Evolutionary conservation across 2,797 vertebrate genomes (phyloP).

Genomic region (Phalloptychus januarius): DNA sequence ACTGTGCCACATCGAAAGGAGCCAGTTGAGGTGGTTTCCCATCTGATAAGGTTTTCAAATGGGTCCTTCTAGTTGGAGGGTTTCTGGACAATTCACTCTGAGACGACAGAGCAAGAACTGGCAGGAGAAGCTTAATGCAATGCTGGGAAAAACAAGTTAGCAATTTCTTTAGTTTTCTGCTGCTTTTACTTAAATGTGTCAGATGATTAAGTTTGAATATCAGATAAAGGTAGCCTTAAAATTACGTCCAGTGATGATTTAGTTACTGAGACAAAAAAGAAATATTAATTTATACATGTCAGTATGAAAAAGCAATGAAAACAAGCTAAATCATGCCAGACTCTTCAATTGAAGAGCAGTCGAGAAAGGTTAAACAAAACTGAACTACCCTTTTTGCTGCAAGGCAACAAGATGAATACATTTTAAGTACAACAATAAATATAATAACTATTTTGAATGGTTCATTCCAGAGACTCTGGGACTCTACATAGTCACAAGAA

Average conservation of each 20-base stretch:
- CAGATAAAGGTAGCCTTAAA: neutral
- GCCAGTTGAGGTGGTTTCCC: neutral
- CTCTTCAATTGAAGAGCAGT: neutral
- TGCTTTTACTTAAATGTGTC: neutral
- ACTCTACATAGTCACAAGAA: neutral
- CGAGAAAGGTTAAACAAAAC: neutral
- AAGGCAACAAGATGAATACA: neutral
- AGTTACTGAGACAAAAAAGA: no score
- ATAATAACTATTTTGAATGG: neutral
- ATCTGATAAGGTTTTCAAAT: neutral
- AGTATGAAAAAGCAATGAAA: neutral
- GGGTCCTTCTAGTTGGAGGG: neutral
- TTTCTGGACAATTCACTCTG: neutral
- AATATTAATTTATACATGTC: no score
- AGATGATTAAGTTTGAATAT: neutral
- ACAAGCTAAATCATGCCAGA: neutral
- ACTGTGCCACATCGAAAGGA: neutral
- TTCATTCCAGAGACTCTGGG: neutral
- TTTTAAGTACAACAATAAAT: neutral
- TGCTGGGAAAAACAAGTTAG: neutral
- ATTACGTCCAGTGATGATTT: no score
- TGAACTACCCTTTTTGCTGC: no score
- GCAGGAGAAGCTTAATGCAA: neutral
- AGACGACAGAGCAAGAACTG: neutral
- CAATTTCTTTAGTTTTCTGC: neutral